Conservation (phyloP, 2,888 invertebrate species). For the Hofmannophila pseudospretella region DNA sequence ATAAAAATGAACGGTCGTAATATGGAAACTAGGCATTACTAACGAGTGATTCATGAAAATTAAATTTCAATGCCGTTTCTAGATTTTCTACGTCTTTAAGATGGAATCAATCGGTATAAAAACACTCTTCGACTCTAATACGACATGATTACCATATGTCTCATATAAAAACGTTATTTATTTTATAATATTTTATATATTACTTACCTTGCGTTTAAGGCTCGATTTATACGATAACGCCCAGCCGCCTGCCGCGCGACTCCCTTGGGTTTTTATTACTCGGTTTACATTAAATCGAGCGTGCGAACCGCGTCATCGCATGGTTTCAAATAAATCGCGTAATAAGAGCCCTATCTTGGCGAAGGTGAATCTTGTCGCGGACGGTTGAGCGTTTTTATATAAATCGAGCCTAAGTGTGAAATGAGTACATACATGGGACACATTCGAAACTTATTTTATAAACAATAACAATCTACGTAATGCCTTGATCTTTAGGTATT, state of each 20-base stretch:
- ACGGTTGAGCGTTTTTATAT: no score
- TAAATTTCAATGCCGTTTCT: constrained; percentile 22
- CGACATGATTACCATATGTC: constrained; percentile 22
- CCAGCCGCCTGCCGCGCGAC: no score
- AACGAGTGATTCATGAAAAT: constrained; percentile 19
- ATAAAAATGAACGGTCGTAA: constrained; percentile 1
- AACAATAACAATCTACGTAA: constrained; percentile 40
- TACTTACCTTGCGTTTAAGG: constrained; percentile 34
- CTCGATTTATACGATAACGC: no score
- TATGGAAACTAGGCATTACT: constrained; percentile 16
- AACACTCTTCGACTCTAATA: constrained; percentile 21
- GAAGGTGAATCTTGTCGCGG: no score
- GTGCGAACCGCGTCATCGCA: no score
- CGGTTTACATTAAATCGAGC: no score
- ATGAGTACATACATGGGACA: constrained; percentile 35
- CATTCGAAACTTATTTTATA: constrained; percentile 42
- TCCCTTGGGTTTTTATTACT: no score
- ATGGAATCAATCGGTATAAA: constrained; percentile 24
- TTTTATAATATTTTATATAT: constrained; percentile 22
- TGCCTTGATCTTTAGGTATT: constrained; percentile 59
- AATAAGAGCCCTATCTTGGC: no score
- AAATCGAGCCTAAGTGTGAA: constrained; percentile 26
- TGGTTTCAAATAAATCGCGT: no score
- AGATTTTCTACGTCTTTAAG: constrained; percentile 16
- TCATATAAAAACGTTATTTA: constrained; percentile 38